A percentile compares a stretch with the other conserved stretches of the same genome.
Evolutionary conservation across 2,797 vertebrate species (phyloP).

Genomic region (Leptatherina wallacei): DNA sequence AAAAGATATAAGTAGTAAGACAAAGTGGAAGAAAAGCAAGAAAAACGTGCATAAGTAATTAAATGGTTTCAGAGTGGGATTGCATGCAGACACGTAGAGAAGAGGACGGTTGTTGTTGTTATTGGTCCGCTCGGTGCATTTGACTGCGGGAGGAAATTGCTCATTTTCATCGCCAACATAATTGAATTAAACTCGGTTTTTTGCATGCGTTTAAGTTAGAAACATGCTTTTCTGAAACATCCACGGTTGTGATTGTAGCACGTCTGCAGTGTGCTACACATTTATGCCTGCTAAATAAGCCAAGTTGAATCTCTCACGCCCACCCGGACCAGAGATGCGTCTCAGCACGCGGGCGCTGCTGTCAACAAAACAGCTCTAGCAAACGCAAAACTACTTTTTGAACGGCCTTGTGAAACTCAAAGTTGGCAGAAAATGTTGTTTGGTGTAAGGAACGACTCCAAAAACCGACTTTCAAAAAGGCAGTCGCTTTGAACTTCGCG

Average conservation of each 20-base stretch:
- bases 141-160: conserved; percentile 2
- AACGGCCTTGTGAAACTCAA: background rate
- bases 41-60: background rate
- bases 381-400: conserved; percentile 19
- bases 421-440: background rate
- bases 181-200: conserved; percentile 19
- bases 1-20: conserved; percentile 7
- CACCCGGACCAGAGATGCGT: conserved; percentile 71
- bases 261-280: conserved; percentile 31
- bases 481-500: conserved; percentile 60
- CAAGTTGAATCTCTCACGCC: conserved; percentile 79
- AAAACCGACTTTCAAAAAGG: conserved; percentile 1
- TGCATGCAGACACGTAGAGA: conserved; percentile 12
- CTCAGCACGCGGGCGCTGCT: conserved; percentile 72
- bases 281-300: conserved; percentile 46
- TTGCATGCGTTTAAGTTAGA: background rate
- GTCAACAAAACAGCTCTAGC: conserved; percentile 73
- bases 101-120: conserved; percentile 52
- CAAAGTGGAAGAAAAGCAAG: conserved; percentile 7
- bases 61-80: conserved; percentile 18
- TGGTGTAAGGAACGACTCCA: fast-evolving
- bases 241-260: background rate
- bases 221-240: fast-evolving
- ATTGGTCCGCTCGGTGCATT: conserved; percentile 32
- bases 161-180: background rate